Evolutionary conservation across 2,797 vertebrate genomes (phyloP).

Genomic region (Antrozous pallidus): DNA sequence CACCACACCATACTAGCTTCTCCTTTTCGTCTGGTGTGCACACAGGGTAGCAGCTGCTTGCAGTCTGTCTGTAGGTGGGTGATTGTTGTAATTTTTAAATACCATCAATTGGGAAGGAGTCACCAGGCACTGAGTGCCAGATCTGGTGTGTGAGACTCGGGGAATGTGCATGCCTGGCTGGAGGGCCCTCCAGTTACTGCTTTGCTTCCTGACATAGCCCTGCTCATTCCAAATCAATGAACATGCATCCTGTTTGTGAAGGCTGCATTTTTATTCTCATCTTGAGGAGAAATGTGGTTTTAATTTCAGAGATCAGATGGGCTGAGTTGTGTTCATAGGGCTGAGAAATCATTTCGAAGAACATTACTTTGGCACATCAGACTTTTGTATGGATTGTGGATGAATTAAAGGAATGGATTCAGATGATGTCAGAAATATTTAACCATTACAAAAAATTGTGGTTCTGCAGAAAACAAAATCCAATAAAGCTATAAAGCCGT

Average conservation of each 20-base stretch:
- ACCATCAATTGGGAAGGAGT: background rate
- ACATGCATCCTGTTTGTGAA: conserved; percentile 29
- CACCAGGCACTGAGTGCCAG: background rate
- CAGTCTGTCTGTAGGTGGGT: background rate
- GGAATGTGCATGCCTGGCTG: rapidly evolving
- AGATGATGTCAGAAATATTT: conserved; percentile 58
- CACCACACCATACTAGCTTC: background rate
- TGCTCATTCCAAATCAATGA: background rate
- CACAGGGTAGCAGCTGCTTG: background rate
- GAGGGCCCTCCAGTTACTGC: background rate
- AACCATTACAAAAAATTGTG: conserved; percentile 44
- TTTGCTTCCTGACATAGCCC: background rate
- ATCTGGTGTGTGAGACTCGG: background rate
- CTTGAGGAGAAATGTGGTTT: conserved; percentile 66
- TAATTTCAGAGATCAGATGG: conserved; percentile 58
- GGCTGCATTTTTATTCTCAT: conserved; percentile 34
- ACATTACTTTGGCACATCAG: conserved; percentile 48
- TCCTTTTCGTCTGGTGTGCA: background rate
- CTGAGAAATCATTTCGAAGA: conserved; percentile 65
- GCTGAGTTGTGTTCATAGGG: conserved; percentile 68
- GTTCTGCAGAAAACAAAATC: conserved; percentile 33
- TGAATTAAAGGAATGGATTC: conserved; percentile 69
- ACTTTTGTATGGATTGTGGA: conserved; percentile 55
- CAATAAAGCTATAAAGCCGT: conserved; percentile 32
- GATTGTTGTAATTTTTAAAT: background rate